Evolutionary conservation across 2,888 invertebrate species (phyloP).

Genomic region (Drosophila helvetica): DNA sequence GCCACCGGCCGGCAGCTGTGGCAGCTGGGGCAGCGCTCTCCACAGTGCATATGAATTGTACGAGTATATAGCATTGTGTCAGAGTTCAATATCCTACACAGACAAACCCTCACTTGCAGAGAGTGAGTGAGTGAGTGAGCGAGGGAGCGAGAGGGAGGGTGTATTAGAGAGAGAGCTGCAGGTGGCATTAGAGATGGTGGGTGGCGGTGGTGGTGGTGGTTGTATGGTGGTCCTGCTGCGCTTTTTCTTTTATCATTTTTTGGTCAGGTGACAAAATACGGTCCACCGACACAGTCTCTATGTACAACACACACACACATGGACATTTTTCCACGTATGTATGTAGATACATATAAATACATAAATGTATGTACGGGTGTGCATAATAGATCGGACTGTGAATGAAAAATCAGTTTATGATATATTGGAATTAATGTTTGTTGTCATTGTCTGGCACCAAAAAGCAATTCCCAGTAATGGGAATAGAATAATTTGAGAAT

Average conservation of each 20-base stretch:
- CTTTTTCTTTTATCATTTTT: conserved; percentile 31
- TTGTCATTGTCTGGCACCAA: background rate
- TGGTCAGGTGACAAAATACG: conserved; percentile 45
- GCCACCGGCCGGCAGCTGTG: conserved; percentile 69
- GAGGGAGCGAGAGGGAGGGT: background rate
- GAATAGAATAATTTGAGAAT: too few relatives aligned
- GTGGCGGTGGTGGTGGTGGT: conserved; percentile 29
- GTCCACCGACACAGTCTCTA: conserved; percentile 7
- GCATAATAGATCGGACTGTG: background rate
- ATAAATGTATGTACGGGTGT: background rate
- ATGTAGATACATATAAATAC: background rate
- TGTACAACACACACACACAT: background rate
- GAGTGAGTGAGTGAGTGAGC: conserved; percentile 7
- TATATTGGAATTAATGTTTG: too few relatives aligned
- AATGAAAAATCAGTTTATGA: background rate
- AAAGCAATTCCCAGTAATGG: too few relatives aligned
- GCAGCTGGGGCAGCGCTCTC: conserved; percentile 13
- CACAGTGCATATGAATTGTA: background rate
- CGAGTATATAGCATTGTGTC: conserved; percentile 62
- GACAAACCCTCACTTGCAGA: conserved; percentile 37
- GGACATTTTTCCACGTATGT: background rate
- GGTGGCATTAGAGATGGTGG: background rate
- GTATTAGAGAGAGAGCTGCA: background rate
- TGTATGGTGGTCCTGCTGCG: conserved; percentile 33
- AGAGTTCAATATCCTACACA: conserved; percentile 77